These are phyloP conservation scores for Choloepus hoffmanni DNA, from an alignment of 2,113 vertebrate species.

Conservation along the genomic window DNA sequence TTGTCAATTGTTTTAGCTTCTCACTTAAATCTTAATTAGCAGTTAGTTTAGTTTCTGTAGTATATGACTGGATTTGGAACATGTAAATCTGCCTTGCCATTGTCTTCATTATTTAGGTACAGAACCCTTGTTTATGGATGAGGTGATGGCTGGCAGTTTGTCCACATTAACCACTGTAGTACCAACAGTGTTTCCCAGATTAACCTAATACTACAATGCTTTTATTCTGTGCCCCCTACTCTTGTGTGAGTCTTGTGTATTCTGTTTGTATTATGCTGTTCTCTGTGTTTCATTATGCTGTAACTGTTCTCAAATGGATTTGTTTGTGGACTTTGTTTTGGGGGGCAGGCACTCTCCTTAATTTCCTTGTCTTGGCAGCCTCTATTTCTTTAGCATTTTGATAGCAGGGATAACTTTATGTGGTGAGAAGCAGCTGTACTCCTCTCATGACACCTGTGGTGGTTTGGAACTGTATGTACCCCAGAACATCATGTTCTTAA, in stretches of 20 bases:
- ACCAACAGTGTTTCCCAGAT: not conserved
- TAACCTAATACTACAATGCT: not conserved
- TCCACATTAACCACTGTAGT: accelerated
- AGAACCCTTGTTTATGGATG: not conserved
- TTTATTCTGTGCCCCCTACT: not conserved
- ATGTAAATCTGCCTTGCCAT: not conserved
- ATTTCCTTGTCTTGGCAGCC: not conserved
- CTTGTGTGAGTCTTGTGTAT: not conserved
- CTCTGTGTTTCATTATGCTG: not conserved
- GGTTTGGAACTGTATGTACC: too few species aligned
- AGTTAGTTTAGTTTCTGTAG: not conserved
- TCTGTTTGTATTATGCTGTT: not conserved
- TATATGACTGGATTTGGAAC: not conserved
- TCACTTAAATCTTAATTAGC: not conserved
- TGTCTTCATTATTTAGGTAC: not conserved
- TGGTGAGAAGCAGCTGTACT: not conserved
- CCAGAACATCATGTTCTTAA: too few species aligned
- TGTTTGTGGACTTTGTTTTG: not conserved
- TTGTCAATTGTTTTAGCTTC: not conserved
- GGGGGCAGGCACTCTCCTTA: not conserved
- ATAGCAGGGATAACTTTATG: not conserved
- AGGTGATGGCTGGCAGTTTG: not conserved
- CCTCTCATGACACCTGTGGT: not conserved
- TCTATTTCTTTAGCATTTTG: not conserved
- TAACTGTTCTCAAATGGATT: not conserved